A percentile compares a stretch with the other conserved stretches of the same genome.
Evolutionary conservation across 2,797 vertebrate species (phyloP).

Genomic region (Lagocephalus sceleratus): DNA sequence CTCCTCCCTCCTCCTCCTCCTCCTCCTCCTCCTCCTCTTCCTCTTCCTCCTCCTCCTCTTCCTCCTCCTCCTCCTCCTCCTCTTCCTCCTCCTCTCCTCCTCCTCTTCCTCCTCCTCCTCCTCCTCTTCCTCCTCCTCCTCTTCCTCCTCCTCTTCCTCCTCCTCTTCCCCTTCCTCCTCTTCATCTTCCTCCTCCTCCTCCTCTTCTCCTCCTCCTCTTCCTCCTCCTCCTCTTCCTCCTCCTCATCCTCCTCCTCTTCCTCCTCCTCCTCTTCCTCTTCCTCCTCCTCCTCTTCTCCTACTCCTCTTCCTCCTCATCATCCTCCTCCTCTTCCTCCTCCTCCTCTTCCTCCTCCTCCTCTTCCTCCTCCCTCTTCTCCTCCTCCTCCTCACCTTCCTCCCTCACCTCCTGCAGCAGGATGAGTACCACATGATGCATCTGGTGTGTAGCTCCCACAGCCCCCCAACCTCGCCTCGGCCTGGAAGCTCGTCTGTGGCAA

Average conservation of each 20-base stretch:
- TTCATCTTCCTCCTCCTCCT: neutral
- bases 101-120: neutral
- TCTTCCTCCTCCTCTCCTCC: neutral
- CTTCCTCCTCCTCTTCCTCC: neutral
- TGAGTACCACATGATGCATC: constrained; percentile 95
- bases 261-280: neutral
- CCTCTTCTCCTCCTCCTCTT: constrained; percentile 1
- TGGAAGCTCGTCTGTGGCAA: constrained; percentile 61
- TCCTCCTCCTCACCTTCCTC: neutral
- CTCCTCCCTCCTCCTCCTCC: neutral
- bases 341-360: neutral
- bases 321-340: neutral
- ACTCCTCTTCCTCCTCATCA: neutral
- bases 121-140: constrained; percentile 1
- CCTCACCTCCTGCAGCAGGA: constrained; percentile 81
- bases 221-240: neutral
- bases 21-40: neutral
- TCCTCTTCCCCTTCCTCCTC: neutral
- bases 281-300: constrained; percentile 4
- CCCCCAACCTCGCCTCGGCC: constrained; percentile 84
- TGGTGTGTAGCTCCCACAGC: constrained; percentile 87
- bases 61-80: neutral
- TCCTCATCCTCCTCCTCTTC: neutral
- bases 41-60: neutral
- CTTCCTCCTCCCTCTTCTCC: neutral